Conservation (phyloP, 2,113 vertebrate genomes). For the Indicator maculatus region DNA sequence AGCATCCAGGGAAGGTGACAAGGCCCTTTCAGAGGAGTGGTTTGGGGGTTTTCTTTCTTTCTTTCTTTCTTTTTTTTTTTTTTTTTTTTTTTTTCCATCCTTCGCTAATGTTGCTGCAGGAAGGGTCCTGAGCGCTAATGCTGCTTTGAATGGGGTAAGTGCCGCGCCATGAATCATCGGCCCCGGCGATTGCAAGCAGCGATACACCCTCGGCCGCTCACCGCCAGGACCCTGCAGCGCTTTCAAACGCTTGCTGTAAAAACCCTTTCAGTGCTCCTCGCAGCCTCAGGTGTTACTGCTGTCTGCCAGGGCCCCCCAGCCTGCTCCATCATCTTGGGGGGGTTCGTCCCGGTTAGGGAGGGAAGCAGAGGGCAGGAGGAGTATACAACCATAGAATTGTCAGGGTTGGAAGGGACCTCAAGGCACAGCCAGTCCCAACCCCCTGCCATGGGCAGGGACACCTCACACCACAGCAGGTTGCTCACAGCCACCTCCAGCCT, state of each 20-base stretch:
- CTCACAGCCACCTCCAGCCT: no score
- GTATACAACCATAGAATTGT: no score
- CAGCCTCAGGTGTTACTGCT: rapidly evolving
- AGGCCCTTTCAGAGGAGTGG: slow-evolving; percentile 58
- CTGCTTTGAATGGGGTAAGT: slow-evolving; percentile 50
- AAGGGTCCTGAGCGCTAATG: slow-evolving; percentile 38
- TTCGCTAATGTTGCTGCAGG: slow-evolving; percentile 35
- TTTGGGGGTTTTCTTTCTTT: neutral
- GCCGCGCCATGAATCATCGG: slow-evolving; percentile 47
- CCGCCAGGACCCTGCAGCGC: neutral
- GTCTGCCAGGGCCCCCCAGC: neutral
- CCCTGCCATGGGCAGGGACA: no score
- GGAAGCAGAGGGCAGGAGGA: neutral
- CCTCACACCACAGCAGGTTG: no score
- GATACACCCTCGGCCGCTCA: slow-evolving; percentile 10
- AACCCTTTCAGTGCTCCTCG: neutral
- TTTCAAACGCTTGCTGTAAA: neutral
- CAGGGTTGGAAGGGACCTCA: no score
- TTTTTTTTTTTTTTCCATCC: no score
- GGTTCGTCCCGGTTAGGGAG: neutral
- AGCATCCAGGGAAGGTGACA: slow-evolving; percentile 63
- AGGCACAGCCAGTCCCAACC: no score
- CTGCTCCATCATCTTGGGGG: neutral
- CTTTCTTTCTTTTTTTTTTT: no score
- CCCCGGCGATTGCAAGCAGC: neutral